Evolutionary conservation across 2,113 vertebrate genomes (phyloP), one percentile per base, ranked within the genome.

Genomic region (Thryonomys swinderianus): DNA sequence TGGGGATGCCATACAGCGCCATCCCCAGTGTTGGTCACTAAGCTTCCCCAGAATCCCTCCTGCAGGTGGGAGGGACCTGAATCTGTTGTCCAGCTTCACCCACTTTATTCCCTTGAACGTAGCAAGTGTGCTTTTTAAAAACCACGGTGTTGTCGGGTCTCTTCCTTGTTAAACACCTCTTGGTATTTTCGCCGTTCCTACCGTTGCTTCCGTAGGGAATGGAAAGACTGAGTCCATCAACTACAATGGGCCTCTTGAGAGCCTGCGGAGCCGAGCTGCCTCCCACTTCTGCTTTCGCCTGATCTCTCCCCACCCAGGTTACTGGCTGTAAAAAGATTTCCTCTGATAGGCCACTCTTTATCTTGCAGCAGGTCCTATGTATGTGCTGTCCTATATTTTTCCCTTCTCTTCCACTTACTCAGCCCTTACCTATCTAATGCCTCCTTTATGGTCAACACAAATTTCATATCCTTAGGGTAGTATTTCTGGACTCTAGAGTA

Each of bases 381-480:
- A 61, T 51, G 78, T 1, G 2, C 40, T 76, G 37, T 73, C 71
- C 32, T 79, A 30, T 62, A 76, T 74, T 66, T 94, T 94, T 90
- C 89, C 23, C 94, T 61, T 83, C 40, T 87, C 69, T 89, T 61
- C 71, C 88, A 69, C 55, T 93, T 85, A 94, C 40, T 91, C 51
- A 73, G 83, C 59, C 88, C 89, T 96, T 92, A 67, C 87, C 90
- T 95, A 78, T 53, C 85, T 82, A 92, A 92, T 88, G 67, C 67
- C 42, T 96, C 66, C 93, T 93, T 97, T 95, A 95, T 69, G 88
- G 82, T 91, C 94, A 95, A 66, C 79, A 96, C 90, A 96, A 95
- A 95, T 96, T 95, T 96, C 85, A 85, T 90, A 85, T 96, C 92
- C 85, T 96, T 34, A 6, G 78, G 82, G 95, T 93, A 83, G 88